A percentile compares a stretch with the other conserved stretches of the same genome.
Conservation (phyloP, 2,888 invertebrate species). For the Clunio marinus region DNA sequence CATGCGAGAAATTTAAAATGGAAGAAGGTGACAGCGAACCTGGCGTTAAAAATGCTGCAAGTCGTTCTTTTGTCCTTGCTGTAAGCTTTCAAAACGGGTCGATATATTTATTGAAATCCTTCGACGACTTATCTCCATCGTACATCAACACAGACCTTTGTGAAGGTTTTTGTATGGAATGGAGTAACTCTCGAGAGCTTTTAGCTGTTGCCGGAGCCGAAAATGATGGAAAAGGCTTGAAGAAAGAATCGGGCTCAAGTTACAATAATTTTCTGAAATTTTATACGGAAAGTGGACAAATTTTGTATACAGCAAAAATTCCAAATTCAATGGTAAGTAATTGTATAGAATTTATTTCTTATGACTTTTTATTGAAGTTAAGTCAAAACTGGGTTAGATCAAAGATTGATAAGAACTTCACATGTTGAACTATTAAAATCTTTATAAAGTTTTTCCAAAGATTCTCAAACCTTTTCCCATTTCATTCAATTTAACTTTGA, state of each 20-base stretch:
- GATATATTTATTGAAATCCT: slow-evolving; percentile 81
- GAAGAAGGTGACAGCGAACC: slow-evolving; percentile 77
- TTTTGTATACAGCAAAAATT: slow-evolving; percentile 74
- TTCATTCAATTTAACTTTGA: too few relatives aligned
- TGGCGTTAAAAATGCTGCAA: slow-evolving; percentile 58
- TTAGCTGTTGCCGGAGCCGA: slow-evolving; percentile 84
- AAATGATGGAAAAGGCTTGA: slow-evolving; percentile 42
- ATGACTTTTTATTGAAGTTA: too few relatives aligned
- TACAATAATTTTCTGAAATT: slow-evolving; percentile 84
- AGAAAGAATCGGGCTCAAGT: slow-evolving; percentile 51
- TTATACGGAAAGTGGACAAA: slow-evolving; percentile 78
- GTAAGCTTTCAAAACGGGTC: slow-evolving; percentile 87
- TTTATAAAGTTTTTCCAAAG: too few relatives aligned
- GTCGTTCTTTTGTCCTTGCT: slow-evolving; percentile 72
- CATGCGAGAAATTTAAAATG: slow-evolving; percentile 97
- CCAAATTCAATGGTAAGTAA: slow-evolving; percentile 67
- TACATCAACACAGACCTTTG: slow-evolving; percentile 77
- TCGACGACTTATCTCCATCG: slow-evolving; percentile 89
- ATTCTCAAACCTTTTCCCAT: too few relatives aligned
- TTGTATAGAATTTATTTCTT: too few relatives aligned
- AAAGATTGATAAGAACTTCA: too few relatives aligned
- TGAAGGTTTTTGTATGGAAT: slow-evolving; percentile 84
- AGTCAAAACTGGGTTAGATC: too few relatives aligned
- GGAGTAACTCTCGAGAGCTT: slow-evolving; percentile 92
- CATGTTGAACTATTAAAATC: too few relatives aligned